These are phyloP conservation scores for Plodia interpunctella DNA, from an alignment of 1,140 invertebrate species.

Conservation along the genomic window DNA sequence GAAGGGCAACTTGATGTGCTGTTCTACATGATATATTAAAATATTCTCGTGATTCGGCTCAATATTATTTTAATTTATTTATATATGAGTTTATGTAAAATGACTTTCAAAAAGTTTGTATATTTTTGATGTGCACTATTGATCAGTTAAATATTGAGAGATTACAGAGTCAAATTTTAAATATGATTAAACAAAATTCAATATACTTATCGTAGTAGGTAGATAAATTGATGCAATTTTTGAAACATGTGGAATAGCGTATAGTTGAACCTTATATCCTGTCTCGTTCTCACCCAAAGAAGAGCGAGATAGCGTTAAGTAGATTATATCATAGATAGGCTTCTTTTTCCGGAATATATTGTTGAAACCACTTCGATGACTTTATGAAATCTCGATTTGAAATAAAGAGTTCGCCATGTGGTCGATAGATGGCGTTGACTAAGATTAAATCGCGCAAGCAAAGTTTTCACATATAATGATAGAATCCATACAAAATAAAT, in stretches of 20 bases:
- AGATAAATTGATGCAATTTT: not conserved
- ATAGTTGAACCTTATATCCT: not conserved
- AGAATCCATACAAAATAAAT: too few relatives aligned
- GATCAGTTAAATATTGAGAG: not conserved
- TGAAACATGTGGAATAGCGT: not conserved
- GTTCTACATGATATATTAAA: too few relatives aligned
- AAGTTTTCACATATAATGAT: too few relatives aligned
- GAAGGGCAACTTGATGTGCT: too few relatives aligned
- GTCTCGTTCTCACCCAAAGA: not conserved
- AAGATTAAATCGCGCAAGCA: too few relatives aligned
- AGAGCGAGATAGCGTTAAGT: not conserved
- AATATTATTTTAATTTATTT: too few relatives aligned
- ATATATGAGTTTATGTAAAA: not conserved
- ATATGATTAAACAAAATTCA: not conserved
- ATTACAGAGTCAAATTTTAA: not conserved
- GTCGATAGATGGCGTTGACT: too few relatives aligned
- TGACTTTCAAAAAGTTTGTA: not conserved
- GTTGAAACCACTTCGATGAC: not conserved
- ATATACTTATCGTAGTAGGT: not conserved
- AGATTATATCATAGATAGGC: not conserved
- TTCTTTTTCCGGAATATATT: not conserved
- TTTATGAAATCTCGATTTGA: not conserved
- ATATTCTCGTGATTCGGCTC: too few relatives aligned
- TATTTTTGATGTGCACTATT: slow-evolving; percentile 2
- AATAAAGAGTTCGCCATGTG: not conserved